Conservation (phyloP, 2,888 invertebrate species). For the Physocephala rufipes region DNA sequence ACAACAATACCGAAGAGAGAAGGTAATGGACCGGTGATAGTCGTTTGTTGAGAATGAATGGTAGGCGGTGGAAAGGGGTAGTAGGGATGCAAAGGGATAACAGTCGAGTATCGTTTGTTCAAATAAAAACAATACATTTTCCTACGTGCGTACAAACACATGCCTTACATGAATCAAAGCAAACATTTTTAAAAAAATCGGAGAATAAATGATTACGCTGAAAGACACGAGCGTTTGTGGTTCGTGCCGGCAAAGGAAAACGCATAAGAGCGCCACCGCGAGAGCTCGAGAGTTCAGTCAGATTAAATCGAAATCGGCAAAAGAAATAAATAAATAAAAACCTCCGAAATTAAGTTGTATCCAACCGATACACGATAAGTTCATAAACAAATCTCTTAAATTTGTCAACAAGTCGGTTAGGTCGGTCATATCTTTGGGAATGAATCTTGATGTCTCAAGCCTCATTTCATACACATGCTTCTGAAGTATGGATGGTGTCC, state of each 20-base stretch:
- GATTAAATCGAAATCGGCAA: neutral
- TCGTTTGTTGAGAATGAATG: too few species aligned
- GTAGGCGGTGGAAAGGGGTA: too few species aligned
- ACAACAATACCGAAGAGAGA: too few species aligned
- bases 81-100: too few species aligned
- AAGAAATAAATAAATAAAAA: constrained; percentile 9
- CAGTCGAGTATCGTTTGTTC: neutral
- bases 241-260: constrained; percentile 30
- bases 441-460: too few species aligned
- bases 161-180: neutral
- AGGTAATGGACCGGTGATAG: too few species aligned
- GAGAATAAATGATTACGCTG: constrained; percentile 40
- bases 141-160: constrained; percentile 1
- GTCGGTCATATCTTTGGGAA: constrained; percentile 9
- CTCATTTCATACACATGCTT: constrained; percentile 28
- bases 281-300: too few species aligned
- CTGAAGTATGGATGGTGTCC: neutral
- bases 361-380: constrained; percentile 21
- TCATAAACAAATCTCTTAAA: constrained; percentile 34
- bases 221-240: constrained; percentile 39
- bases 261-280: constrained; percentile 20
- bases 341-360: constrained; percentile 14
- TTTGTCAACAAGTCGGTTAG: constrained; percentile 33
- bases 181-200: constrained; percentile 22
- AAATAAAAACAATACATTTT: neutral